These are phyloP conservation scores for Leucoraja erinaceus DNA, from an alignment of 2,113 vertebrate genomes.

Conservation along the genomic window DNA sequence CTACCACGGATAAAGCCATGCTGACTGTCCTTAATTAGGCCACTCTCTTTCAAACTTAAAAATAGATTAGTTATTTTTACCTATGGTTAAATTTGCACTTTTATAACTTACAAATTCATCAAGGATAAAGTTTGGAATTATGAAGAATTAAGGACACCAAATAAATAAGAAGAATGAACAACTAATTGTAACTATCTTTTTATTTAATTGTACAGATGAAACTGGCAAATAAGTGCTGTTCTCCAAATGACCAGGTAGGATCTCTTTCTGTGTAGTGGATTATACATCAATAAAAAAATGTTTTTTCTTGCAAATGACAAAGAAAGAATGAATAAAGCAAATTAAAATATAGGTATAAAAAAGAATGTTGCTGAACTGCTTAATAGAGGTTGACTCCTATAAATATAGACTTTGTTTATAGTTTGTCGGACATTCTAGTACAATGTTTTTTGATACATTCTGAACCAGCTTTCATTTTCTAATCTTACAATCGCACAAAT, in stretches of 20 bases:
- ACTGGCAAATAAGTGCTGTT: constrained; percentile 72
- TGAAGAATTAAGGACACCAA: not conserved
- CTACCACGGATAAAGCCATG: too few relatives aligned
- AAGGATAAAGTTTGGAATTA: not conserved
- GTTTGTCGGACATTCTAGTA: too few relatives aligned
- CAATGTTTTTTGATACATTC: not conserved
- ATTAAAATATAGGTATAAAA: not conserved
- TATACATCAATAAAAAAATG: not conserved
- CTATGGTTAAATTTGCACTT: not conserved
- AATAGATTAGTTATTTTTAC: not conserved
- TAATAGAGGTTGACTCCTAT: not conserved
- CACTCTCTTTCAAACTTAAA: too few relatives aligned
- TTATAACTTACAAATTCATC: not conserved
- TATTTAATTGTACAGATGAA: constrained; percentile 64
- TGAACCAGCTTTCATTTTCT: not conserved
- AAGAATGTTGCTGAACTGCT: not conserved
- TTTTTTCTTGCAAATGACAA: not conserved
- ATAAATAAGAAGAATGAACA: not conserved
- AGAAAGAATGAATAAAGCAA: not conserved
- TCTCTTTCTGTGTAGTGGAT: not conserved
- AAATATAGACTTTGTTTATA: not conserved
- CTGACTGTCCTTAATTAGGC: too few relatives aligned
- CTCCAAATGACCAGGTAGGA: constrained; percentile 78
- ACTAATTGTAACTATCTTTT: not conserved
- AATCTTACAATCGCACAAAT: not conserved